These are phyloP conservation scores for Drosophila pectinifera DNA, from an alignment of 1,140 invertebrate genomes.

Conservation along the genomic window DNA sequence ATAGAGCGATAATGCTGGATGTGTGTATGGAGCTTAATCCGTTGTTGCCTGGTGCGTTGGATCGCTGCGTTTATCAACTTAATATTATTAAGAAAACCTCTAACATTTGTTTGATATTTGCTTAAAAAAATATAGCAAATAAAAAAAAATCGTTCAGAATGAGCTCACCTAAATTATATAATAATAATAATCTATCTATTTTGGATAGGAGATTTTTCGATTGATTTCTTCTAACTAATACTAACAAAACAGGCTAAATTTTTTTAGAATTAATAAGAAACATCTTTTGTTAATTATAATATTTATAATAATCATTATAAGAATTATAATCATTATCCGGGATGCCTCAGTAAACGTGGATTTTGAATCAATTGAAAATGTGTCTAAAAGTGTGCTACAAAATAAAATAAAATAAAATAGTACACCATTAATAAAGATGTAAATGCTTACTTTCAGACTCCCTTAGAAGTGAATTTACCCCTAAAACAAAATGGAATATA, in stretches of 20 bases:
- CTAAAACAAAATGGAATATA: background rate
- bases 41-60: slow-evolving; percentile 71
- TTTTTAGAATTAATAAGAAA: too few species aligned
- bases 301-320: too few species aligned
- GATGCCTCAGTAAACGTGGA: too few species aligned
- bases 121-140: background rate
- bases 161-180: too few species aligned
- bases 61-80: slow-evolving; percentile 56
- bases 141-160: background rate
- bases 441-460: background rate
- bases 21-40: slow-evolving; percentile 50
- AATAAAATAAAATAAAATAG: too few species aligned
- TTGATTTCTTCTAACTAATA: too few species aligned
- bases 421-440: too few species aligned
- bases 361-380: background rate
- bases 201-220: too few species aligned
- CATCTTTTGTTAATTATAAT: too few species aligned
- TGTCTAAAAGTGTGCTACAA: background rate
- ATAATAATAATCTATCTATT: too few species aligned
- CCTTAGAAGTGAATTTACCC: background rate
- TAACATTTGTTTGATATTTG: background rate
- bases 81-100: background rate
- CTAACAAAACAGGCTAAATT: too few species aligned
- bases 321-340: too few species aligned
- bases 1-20: slow-evolving; percentile 54